Evolutionary conservation across 1,140 invertebrate genomes (phyloP), one percentile per base, ranked within the genome.

Genomic region (Lepeophtheirus salmonis): DNA sequence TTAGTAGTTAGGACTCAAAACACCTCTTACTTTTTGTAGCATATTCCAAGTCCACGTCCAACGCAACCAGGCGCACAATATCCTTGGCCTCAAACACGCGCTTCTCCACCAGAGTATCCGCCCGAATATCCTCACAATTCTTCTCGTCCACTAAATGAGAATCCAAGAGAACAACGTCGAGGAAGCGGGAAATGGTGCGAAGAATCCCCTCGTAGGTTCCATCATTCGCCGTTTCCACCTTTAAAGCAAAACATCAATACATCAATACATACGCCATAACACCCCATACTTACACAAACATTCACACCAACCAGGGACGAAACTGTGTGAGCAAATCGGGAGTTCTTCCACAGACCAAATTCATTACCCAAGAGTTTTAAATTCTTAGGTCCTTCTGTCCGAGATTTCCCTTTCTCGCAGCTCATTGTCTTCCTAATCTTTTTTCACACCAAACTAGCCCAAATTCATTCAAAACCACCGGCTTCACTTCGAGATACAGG

Each of bases 31-130:
- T 84, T 71, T 80, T 82, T 22, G 82, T 84, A 58, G 87, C 86
- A 75, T 82, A 89, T 65, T 89, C 85, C 61, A 89, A 73, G 74
- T 92, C 88, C 48, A 87, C 81, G 74, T 89, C 82, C 68, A 78
- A 78, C 22, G 82, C 81, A 64, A 76, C 77, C 64, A 91, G 81
- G 64, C 75, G 81, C 50, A 90, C 80, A 65, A 92, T 80, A 73
- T 89, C 84, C 65, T 80, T 75, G 51, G 80, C 76, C 67, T 83
- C 83, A 72, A 91, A 89, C 68, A 91, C 86, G 66, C 90, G 73
- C 73, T 83, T 86, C 64, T 89, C 83, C 59, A 82, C 79, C 41
- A 84, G 76, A 18, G 78, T 79, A 50, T 84, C 80, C 12, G 80
- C 73, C n/a, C 73, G 72, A 64, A 81, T 75, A 60, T 77, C 73